Percentiles rank a stretch among this genome's conserved stretches.
Evolutionary conservation across 2,888 invertebrate genomes (phyloP).

Genomic region (Erynnis tages): DNA sequence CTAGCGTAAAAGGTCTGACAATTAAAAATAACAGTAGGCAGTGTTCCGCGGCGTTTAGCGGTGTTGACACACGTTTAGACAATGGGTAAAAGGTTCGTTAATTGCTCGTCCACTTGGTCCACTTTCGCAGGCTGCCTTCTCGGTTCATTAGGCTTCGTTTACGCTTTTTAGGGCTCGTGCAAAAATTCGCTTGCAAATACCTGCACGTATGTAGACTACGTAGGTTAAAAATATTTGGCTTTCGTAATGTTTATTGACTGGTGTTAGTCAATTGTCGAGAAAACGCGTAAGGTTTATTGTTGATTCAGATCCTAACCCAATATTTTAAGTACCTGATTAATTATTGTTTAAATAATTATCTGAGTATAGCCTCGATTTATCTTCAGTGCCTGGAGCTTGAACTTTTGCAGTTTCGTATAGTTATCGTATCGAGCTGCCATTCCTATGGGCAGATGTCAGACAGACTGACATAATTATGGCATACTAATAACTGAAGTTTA

Average conservation of each 20-base stretch:
- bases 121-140: slow-evolving; percentile 1
- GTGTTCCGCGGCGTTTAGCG: slow-evolving; percentile 12
- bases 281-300: no score
- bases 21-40: slow-evolving; percentile 20
- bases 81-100: slow-evolving; percentile 22
- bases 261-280: no score
- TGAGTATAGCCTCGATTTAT: no score
- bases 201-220: not conserved
- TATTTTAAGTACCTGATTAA: no score
- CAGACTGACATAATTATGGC: no score
- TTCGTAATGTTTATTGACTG: not conserved
- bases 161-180: slow-evolving; percentile 6
- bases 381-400: no score
- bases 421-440: no score
- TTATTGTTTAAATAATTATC: no score
- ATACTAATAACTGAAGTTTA: no score
- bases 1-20: not conserved
- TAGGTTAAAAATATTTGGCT: not conserved
- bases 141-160: slow-evolving; percentile 20
- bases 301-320: no score
- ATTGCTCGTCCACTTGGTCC: slow-evolving; percentile 23
- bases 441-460: no score
- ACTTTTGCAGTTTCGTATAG: no score
- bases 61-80: slow-evolving; percentile 22
- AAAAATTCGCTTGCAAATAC: slow-evolving; percentile 2